These are phyloP conservation scores for Anabacerthia variegaticeps DNA, from an alignment of 2,797 vertebrate genomes.

Conservation along the genomic window DNA sequence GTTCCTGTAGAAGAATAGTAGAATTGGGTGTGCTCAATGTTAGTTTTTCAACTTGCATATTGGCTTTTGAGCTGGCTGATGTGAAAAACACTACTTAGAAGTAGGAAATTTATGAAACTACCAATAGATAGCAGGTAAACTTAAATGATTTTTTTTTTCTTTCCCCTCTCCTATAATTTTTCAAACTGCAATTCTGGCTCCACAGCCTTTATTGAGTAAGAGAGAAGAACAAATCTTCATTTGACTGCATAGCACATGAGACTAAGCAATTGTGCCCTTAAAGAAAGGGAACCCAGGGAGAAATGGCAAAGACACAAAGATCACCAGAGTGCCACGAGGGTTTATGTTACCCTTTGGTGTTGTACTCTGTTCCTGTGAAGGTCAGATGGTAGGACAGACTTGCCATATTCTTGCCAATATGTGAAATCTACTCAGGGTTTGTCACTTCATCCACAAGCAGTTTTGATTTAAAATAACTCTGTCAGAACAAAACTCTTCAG, in stretches of 20 bases:
- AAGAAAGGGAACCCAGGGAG: neutral
- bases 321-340: neutral
- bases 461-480: neutral
- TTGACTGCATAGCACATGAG: neutral
- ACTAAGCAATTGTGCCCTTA: neutral
- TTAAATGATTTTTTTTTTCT: neutral
- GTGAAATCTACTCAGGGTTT: constrained; percentile 38
- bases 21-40: neutral
- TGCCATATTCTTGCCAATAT: neutral
- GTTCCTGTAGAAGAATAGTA: neutral
- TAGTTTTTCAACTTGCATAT: neutral
- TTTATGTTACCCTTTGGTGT: neutral
- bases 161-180: neutral
- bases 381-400: neutral
- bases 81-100: neutral
- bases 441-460: neutral
- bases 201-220: neutral
- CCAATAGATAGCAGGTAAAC: neutral
- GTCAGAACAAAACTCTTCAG: neutral
- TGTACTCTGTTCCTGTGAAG: neutral
- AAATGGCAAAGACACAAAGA: neutral
- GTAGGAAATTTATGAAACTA: neutral
- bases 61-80: neutral
- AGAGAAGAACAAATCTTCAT: neutral
- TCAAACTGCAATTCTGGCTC: neutral